Base-by-base conservation (phyloP, 2,113 vertebrate genomes). In the Syngnathus typhle region DNA sequence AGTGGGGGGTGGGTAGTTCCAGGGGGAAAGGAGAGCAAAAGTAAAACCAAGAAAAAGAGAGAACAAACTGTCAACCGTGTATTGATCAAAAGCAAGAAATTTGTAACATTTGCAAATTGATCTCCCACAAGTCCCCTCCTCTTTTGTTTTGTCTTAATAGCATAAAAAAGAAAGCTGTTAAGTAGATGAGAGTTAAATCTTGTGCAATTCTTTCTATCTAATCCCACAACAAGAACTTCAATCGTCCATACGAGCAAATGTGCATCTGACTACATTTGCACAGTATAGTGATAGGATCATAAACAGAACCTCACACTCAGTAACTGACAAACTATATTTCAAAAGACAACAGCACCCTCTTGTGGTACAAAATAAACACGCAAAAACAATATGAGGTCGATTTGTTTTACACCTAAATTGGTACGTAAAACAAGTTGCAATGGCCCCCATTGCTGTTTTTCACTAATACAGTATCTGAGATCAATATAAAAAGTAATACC, bases 81-180 rank as follows among this genome's bases (percentile, higher is more conserved):
- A 82, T 70, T 81, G 84, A 79, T 81, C 76, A 85, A 82, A 70
- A 72, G 59, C 44, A 79, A 61, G 76, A 81, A 78, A 73, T 70
- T 49, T 69, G 70, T 74, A 82, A 76, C 84, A 80, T 78, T 84
- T 75, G 80, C 64, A 86, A 88, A 88, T 77, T 70, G 67, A 73
- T 54, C n/a, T 49, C 6, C 59, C 16, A 8, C 59, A 37, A 0
- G 44, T 60, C 0, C 23, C 0, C 7, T 43, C 13, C 36, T 44
- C 59, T 60, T 37, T 3, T 1, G 56, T 64, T 77, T 72, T 77
- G 68, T 76, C 69, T 77, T 83, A 80, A 85, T 80, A 71, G 87
- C 77, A 84, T 89, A 87, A 90, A 71, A 85, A 84, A 84, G 70
- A 88, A 84, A 82, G 84, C 64, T n/a, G n/a, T n/a, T n/a, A n/a